A percentile compares a stretch with the other conserved stretches of the same genome.
Evolutionary conservation across 2,113 vertebrate species (phyloP).

Genomic region (Leptobrachium leishanense): DNA sequence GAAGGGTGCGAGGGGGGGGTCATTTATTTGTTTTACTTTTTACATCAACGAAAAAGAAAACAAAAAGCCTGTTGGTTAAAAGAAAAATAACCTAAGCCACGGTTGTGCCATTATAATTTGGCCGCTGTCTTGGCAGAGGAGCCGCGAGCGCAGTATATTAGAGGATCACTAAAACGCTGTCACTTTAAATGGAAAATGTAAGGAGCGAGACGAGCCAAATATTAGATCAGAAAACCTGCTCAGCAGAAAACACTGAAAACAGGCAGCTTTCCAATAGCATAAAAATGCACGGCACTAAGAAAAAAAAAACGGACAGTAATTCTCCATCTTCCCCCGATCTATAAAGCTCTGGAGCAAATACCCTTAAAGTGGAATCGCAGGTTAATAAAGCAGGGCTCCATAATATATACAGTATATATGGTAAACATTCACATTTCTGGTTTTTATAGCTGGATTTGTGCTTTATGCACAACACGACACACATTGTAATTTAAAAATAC

Average conservation of each 20-base stretch:
- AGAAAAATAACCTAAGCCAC: not conserved
- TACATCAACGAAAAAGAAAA: no score
- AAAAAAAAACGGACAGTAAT: slow-evolving; percentile 1
- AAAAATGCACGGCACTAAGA: slow-evolving; percentile 16
- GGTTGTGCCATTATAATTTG: slow-evolving; percentile 5
- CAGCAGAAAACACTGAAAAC: slow-evolving; percentile 27
- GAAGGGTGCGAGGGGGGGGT: no score
- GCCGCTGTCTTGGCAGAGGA: not conserved
- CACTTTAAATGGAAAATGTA: slow-evolving; percentile 46
- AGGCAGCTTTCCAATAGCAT: slow-evolving; percentile 29
- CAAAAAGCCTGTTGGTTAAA: not conserved
- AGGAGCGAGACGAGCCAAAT: slow-evolving; percentile 22
- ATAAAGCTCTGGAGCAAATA: not conserved
- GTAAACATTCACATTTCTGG: no score
- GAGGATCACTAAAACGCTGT: slow-evolving; percentile 11
- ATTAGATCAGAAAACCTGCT: slow-evolving; percentile 45
- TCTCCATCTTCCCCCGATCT: not conserved
- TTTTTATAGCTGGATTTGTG: no score
- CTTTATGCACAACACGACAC: no score
- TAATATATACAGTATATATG: no score
- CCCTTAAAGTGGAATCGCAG: not conserved
- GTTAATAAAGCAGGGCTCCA: no score
- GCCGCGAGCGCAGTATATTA: slow-evolving; percentile 25
- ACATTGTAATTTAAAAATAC: no score
- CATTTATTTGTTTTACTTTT: no score